A percentile compares a stretch with the other conserved stretches of the same genome.
Conservation (phyloP, 2,888 invertebrate species). For the Pseudanteris insignis region DNA sequence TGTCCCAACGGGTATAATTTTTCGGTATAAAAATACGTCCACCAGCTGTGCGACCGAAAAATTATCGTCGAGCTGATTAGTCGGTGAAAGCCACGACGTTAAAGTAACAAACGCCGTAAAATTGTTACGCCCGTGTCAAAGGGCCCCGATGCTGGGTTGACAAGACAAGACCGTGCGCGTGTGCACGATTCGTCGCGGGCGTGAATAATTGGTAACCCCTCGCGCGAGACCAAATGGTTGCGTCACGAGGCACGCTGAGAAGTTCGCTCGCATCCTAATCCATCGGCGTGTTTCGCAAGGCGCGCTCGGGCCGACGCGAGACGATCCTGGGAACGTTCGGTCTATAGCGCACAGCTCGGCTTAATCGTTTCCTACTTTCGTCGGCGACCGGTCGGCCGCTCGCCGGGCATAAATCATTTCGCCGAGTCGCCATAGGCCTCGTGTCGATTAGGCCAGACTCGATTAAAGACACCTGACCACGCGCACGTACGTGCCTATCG, state of each 20-base stretch:
- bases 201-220: not conserved
- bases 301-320: constrained; percentile 6
- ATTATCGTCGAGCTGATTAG: no score
- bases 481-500: constrained; percentile 13
- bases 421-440: constrained; percentile 38
- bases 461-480: constrained; percentile 35
- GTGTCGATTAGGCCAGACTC: constrained; percentile 37
- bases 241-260: constrained; percentile 31
- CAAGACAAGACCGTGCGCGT: no score
- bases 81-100: no score
- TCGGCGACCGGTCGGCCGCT: constrained; percentile 16
- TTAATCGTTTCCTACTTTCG: constrained; percentile 39
- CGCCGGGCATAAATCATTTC: constrained; percentile 36
- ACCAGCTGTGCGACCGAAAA: no score
- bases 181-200: not conserved
- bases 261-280: no score
- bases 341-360: constrained; percentile 2
- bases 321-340: constrained; percentile 27
- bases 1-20: no score
- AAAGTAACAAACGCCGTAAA: no score
- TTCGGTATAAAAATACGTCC: no score
- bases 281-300: constrained; percentile 24
- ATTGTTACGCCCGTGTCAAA: no score
- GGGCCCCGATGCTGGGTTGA: no score
- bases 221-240: constrained; percentile 9